Conservation (phyloP, 1,140 invertebrate species). For the Euura saliciscinereae region DNA sequence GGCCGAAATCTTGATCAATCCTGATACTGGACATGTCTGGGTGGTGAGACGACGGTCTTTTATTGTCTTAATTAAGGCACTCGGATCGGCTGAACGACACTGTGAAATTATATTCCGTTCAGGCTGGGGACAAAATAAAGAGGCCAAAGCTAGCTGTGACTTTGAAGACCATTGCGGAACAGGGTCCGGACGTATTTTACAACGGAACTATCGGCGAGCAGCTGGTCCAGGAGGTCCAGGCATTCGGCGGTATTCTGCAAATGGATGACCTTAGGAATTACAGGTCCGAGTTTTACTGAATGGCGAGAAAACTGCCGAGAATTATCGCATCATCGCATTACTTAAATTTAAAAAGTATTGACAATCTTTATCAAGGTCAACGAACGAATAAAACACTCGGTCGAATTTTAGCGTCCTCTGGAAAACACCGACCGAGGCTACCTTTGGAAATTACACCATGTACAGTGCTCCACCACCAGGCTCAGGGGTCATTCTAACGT, state of each 20-base stretch:
- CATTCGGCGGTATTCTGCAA: conserved; percentile 78
- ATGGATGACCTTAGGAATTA: conserved; percentile 76
- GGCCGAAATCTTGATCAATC: conserved; percentile 73
- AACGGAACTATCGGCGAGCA: conserved; percentile 68
- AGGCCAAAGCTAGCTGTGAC: conserved; percentile 75
- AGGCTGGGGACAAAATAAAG: conserved; percentile 73
- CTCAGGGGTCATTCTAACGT: conserved; percentile 78
- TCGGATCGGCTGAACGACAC: conserved; percentile 71
- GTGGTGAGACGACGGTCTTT: conserved; percentile 56
- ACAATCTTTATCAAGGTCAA: conserved; percentile 65
- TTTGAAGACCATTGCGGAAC: conserved; percentile 70
- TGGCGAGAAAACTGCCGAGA: not conserved
- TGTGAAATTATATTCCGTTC: conserved; percentile 44
- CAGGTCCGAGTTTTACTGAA: conserved; percentile 47
- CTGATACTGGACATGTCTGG: conserved; percentile 66
- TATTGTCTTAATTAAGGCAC: conserved; percentile 16
- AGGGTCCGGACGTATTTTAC: conserved; percentile 72
- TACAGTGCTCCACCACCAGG: conserved; percentile 82
- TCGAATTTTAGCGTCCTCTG: conserved; percentile 64
- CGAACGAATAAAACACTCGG: conserved; percentile 60
- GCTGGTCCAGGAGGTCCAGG: conserved; percentile 74
- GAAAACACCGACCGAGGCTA: conserved; percentile 64
- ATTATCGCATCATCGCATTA: not conserved
- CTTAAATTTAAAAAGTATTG: conserved; percentile 64
- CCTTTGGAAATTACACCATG: conserved; percentile 67